A percentile compares a stretch with the other conserved stretches of the same genome.
These are phyloP conservation scores for Pheosia tremula DNA, from an alignment of 2,888 invertebrate species.

Conservation along the genomic window DNA sequence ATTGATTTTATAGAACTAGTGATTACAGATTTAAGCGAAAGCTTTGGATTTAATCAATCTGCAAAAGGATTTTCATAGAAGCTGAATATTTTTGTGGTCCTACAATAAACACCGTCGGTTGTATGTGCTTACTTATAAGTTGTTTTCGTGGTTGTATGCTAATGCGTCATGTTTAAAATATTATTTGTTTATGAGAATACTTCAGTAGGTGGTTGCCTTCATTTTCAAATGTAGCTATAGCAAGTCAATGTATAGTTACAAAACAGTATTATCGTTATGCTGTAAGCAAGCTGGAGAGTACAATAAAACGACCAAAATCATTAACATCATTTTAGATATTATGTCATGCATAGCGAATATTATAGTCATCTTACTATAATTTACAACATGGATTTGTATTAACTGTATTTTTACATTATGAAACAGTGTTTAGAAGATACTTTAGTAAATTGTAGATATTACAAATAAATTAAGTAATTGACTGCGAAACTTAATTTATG, in stretches of 20 bases:
- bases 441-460: constrained; percentile 20
- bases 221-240: not conserved
- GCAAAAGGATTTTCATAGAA: not conserved
- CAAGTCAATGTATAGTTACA: not conserved
- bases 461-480: constrained; percentile 21
- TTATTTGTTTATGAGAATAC: not conserved
- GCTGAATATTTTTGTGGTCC: not conserved
- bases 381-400: constrained; percentile 45
- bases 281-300: constrained; percentile 60
- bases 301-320: constrained; percentile 72
- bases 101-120: too few relatives aligned
- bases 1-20: not conserved
- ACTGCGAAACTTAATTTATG: constrained; percentile 15
- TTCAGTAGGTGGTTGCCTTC: not conserved
- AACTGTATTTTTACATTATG: constrained; percentile 42
- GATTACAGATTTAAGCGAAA: not conserved
- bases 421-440: constrained; percentile 22
- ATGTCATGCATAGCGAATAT: constrained; percentile 9
- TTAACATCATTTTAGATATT: constrained; percentile 3
- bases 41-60: not conserved
- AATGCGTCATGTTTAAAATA: not conserved
- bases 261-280: not conserved
- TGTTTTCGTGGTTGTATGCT: too few relatives aligned
- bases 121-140: too few relatives aligned
- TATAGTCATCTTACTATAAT: constrained; percentile 24